These are phyloP conservation scores for Psittacus erithacus DNA, from an alignment of 2,113 vertebrate genomes.

Conservation along the genomic window DNA sequence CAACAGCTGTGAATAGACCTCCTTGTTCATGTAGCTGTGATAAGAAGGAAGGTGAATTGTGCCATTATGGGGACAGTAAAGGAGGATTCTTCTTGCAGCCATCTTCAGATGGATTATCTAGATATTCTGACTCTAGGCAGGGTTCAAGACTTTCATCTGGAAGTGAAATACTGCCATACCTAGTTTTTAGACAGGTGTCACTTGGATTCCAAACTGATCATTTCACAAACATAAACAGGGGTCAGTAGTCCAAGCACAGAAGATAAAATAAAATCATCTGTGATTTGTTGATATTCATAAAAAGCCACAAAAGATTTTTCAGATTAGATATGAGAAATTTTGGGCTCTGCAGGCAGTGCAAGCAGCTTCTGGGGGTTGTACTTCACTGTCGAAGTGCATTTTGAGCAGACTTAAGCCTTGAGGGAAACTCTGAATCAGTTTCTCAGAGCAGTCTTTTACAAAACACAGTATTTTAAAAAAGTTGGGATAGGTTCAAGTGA, in stretches of 20 bases:
- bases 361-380: background rate
- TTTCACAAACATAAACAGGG: background rate
- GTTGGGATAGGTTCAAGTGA: background rate
- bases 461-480: background rate
- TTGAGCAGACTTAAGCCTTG: background rate
- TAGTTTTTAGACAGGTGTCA: background rate
- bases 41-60: background rate
- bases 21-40: background rate
- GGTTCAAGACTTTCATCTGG: background rate
- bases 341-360: background rate
- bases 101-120: background rate
- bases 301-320: background rate
- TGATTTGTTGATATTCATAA: background rate
- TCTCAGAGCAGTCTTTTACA: background rate
- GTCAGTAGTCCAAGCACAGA: background rate
- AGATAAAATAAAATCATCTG: background rate
- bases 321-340: background rate
- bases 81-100: background rate
- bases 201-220: background rate
- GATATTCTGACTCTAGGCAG: background rate
- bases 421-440: background rate
- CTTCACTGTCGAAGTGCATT: background rate
- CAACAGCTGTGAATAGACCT: background rate
- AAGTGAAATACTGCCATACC: background rate
- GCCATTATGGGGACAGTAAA: rapidly evolving